Percentiles rank a stretch among this genome's conserved stretches.
Evolutionary conservation across 2,888 invertebrate species (phyloP).

Genomic region (Hedya salicella): DNA sequence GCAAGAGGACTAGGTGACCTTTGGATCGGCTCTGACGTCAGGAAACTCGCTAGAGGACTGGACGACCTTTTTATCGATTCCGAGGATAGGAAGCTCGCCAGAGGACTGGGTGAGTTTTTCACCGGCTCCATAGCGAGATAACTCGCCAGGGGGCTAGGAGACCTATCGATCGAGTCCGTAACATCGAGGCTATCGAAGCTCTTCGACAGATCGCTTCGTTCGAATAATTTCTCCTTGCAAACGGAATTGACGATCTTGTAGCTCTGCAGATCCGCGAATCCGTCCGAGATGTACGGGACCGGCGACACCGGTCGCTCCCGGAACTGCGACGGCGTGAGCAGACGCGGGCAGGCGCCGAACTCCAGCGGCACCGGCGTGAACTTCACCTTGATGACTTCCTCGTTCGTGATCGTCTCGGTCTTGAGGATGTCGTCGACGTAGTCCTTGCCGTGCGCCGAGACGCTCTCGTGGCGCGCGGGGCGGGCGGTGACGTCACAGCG

Average conservation of each 20-base stretch:
- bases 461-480: conserved; percentile 57
- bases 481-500: conserved; percentile 76
- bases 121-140: conserved; percentile 64
- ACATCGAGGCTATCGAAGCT: conserved; percentile 12
- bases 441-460: conserved; percentile 62
- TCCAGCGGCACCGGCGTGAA: conserved; percentile 75
- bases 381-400: conserved; percentile 77
- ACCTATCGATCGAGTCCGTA: conserved; percentile 15
- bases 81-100: background rate
- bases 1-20: conserved; percentile 69
- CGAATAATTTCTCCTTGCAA: conserved; percentile 65
- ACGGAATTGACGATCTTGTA: conserved; percentile 79
- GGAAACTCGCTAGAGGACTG: conserved; percentile 15
- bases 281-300: conserved; percentile 67
- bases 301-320: conserved; percentile 54
- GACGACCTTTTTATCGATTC: conserved; percentile 3
- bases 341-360: conserved; percentile 67
- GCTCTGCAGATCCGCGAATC: conserved; percentile 76
- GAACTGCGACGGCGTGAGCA: conserved; percentile 61
- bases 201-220: conserved; percentile 49
- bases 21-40: conserved; percentile 50
- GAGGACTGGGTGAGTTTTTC: background rate
- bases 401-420: conserved; percentile 78
- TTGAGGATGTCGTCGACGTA: conserved; percentile 74
- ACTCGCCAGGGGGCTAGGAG: conserved; percentile 65